Evolutionary conservation across 2,888 invertebrate genomes (phyloP), one percentile per base, ranked within the genome.

Genomic region (Acrobeloides nanus): DNA sequence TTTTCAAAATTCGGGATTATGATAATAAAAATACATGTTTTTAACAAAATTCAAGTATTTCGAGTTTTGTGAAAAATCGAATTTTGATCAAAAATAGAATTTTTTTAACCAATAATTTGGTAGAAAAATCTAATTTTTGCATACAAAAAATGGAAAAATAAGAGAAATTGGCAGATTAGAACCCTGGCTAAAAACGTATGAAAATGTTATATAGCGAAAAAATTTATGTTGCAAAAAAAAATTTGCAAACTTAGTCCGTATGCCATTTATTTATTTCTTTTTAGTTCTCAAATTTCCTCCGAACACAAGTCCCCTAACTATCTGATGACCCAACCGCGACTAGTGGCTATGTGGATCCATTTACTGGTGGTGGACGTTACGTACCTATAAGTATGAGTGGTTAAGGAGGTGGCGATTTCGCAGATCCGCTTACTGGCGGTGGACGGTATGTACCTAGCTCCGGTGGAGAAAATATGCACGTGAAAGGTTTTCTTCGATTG

Each of bases 201-300:
- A n/a, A n/a, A n/a, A n/a, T n/a, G n/a, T n/a, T n/a, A n/a, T n/a
- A 48, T 25, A 54, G 6, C 3, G 20, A 34, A 18, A 12, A 17
- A 48, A 26, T 18, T 55, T n/a, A 37, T 35, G 8, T 29, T 29
- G 10, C 12, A 15, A 10, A 15, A 29, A 29, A 10, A 15, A 29
- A 29, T 15, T 12, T 12, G 10, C 15, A 10, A 29, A 29, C n/a
- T n/a, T n/a, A n/a, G n/a, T n/a, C n/a, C n/a, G n/a, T n/a, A n/a
- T n/a, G n/a, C n/a, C n/a, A n/a, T 29, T 29, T 29, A 10, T 8
- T 37, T 8, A n/a, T n/a, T 41, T 41, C 12, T 21, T 45, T 52
- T 7, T 27, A 82, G 80, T 86, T 93, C 17, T 29, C 37, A 12
- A 26, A 40, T 17, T 31, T 38, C 15, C 25, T 53, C 17, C 44